A percentile compares a stretch with the other conserved stretches of the same genome.
These are phyloP conservation scores for Myanophis thanlyinensis DNA, from an alignment of 2,113 vertebrate species.

Conservation along the genomic window DNA sequence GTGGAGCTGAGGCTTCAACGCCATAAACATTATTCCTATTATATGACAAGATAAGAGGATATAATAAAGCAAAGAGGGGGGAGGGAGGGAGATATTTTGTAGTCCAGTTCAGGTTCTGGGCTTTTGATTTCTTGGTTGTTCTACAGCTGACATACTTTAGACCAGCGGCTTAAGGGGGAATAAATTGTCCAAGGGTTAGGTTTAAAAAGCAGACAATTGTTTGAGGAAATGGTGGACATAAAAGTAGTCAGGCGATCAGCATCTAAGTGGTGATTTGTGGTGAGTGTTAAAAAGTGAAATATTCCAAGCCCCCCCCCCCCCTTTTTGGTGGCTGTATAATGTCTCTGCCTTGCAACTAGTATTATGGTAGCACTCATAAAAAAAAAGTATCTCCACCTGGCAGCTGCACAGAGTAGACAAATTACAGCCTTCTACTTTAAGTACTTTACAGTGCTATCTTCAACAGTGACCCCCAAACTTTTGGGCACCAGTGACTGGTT, in stretches of 20 bases:
- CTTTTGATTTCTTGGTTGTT: constrained; percentile 26
- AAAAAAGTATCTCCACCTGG: neutral
- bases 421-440: neutral
- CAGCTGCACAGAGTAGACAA: neutral
- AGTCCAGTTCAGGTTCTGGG: constrained; percentile 46
- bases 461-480: too few species aligned
- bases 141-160: neutral
- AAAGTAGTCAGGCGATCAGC: neutral
- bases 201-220: constrained; percentile 43
- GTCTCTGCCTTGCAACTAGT: rapidly evolving
- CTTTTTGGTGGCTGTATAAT: neutral
- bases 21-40: constrained; percentile 77
- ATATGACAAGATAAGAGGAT: constrained; percentile 74
- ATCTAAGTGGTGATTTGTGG: constrained; percentile 21
- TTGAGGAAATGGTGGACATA: constrained; percentile 50
- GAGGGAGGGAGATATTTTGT: constrained; percentile 48
- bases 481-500: too few species aligned
- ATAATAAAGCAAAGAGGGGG: constrained; percentile 62
- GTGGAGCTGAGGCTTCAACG: constrained; percentile 67
- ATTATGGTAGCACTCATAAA: neutral
- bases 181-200: constrained; percentile 22
- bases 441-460: neutral
- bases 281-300: neutral
- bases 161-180: neutral
- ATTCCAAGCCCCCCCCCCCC: rapidly evolving